phyloP scores from a whole-genome alignment of 2,113 vertebrate species.

The Ibidorhyncha struthersii region DNA sequence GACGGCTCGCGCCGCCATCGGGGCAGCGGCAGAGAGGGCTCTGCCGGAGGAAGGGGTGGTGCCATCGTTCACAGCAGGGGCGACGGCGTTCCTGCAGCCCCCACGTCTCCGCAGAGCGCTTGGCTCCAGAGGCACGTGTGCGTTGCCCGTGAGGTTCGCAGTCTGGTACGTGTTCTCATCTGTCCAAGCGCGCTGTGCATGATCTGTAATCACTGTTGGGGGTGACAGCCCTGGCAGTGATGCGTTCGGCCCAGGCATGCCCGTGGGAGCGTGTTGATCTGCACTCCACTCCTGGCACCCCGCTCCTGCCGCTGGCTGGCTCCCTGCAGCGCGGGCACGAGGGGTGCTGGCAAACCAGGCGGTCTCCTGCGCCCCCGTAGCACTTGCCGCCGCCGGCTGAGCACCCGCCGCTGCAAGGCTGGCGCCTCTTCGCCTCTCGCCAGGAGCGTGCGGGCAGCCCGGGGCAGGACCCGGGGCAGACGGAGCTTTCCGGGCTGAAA shows the following conservation, averaged over 20 bases:
- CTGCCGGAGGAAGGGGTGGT: neutral
- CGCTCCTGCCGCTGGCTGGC: rapidly evolving
- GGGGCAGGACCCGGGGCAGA: neutral
- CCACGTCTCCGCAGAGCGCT: rapidly evolving
- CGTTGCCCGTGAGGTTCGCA: neutral
- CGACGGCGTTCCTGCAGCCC: rapidly evolving
- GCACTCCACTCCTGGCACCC: neutral
- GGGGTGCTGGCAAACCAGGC: rapidly evolving
- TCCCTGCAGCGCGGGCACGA: rapidly evolving
- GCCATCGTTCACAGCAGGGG: rapidly evolving
- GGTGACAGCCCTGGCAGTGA: neutral
- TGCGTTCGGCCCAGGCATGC: rapidly evolving
- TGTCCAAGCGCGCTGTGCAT: rapidly evolving
- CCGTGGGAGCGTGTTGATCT: rapidly evolving
- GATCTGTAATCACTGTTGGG: rapidly evolving
- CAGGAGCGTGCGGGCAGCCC: rapidly evolving
- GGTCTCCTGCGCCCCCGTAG: rapidly evolving
- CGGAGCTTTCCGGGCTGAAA: neutral
- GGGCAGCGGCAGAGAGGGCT: rapidly evolving
- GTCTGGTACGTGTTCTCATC: neutral
- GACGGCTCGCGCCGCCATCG: neutral
- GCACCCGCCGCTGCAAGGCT: rapidly evolving
- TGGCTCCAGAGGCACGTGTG: neutral
- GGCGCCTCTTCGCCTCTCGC: rapidly evolving
- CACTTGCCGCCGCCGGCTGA: rapidly evolving